Evolutionary conservation across 2,888 invertebrate genomes (phyloP).

Genomic region (Taphrorychus bicolor): DNA sequence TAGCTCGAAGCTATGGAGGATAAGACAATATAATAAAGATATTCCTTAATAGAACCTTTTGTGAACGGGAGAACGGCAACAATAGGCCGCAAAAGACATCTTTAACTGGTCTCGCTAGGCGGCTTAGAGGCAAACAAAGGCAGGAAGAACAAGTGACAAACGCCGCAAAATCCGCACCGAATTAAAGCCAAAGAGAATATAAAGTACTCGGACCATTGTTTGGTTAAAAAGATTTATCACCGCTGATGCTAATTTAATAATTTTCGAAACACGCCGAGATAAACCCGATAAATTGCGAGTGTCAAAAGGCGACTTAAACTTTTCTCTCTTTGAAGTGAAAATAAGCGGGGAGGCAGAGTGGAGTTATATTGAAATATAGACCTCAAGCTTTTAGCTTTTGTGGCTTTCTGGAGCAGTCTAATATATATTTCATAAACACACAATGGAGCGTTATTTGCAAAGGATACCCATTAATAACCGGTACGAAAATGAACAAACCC

Average conservation of each 20-base stretch:
- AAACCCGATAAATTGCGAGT: slow-evolving; percentile 44
- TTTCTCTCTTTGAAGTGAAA: slow-evolving; percentile 33
- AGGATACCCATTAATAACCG: slow-evolving; percentile 44
- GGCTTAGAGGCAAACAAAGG: slow-evolving; percentile 35
- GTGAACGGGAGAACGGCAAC: slow-evolving; percentile 11
- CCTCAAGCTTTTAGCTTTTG: slow-evolving; percentile 36
- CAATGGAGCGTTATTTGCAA: slow-evolving; percentile 44
- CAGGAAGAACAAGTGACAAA: slow-evolving; percentile 46
- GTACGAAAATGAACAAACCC: slow-evolving; percentile 30
- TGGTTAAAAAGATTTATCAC: slow-evolving; percentile 44
- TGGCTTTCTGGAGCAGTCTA: slow-evolving; percentile 34
- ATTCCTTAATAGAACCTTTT: slow-evolving; percentile 29
- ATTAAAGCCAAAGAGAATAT: slow-evolving; percentile 45
- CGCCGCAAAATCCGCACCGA: slow-evolving; percentile 47
- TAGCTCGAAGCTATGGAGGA: background rate
- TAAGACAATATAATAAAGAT: slow-evolving; percentile 37
- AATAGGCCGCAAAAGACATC: slow-evolving; percentile 40
- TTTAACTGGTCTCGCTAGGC: slow-evolving; percentile 35
- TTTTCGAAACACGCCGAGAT: slow-evolving; percentile 42
- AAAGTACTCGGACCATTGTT: slow-evolving; percentile 44
- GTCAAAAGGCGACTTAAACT: slow-evolving; percentile 36
- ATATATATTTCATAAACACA: slow-evolving; percentile 42
- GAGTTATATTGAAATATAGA: slow-evolving; percentile 38
- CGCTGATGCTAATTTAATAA: slow-evolving; percentile 44
- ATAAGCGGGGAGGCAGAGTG: slow-evolving; percentile 34